These are phyloP conservation scores for Scrobipalpa costella DNA, from an alignment of 2,888 invertebrate genomes.

Conservation along the genomic window DNA sequence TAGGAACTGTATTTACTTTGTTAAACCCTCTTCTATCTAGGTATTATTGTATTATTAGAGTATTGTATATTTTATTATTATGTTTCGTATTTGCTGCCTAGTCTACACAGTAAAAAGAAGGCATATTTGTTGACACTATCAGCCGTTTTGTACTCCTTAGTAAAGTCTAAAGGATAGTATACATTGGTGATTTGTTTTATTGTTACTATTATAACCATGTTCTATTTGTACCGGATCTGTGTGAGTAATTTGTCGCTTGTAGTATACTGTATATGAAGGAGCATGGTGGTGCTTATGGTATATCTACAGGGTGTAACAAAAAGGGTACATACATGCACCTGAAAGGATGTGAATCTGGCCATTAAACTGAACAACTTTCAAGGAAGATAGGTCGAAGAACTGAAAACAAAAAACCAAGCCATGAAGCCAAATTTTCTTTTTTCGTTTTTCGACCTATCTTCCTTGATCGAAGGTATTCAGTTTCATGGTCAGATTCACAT, in stretches of 20 bases:
- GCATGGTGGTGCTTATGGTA: conserved; percentile 74
- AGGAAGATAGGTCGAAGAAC: too few species aligned
- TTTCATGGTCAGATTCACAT: too few species aligned
- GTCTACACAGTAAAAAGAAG: conserved; percentile 5
- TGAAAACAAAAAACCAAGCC: too few species aligned
- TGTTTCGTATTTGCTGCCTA: not conserved
- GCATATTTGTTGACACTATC: too few species aligned
- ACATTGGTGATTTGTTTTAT: conserved; percentile 29
- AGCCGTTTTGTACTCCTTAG: not conserved
- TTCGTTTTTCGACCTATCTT: too few species aligned
- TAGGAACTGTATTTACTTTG: not conserved
- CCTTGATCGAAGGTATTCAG: too few species aligned
- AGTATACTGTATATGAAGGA: conserved; percentile 64
- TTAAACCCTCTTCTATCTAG: not conserved
- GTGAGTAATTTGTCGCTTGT: conserved; percentile 76
- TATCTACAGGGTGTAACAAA: too few species aligned
- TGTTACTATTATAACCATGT: conserved; percentile 46
- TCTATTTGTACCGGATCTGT: conserved; percentile 67
- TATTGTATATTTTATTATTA: not conserved
- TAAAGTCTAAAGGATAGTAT: not conserved
- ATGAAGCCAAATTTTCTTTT: too few species aligned
- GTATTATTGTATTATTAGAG: conserved; percentile 3
- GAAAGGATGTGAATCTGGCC: too few species aligned
- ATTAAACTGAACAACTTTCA: too few species aligned
- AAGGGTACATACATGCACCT: too few species aligned